Evolutionary conservation across 2,113 vertebrate genomes (phyloP).

Genomic region (Ginglymostoma cirratum): DNA sequence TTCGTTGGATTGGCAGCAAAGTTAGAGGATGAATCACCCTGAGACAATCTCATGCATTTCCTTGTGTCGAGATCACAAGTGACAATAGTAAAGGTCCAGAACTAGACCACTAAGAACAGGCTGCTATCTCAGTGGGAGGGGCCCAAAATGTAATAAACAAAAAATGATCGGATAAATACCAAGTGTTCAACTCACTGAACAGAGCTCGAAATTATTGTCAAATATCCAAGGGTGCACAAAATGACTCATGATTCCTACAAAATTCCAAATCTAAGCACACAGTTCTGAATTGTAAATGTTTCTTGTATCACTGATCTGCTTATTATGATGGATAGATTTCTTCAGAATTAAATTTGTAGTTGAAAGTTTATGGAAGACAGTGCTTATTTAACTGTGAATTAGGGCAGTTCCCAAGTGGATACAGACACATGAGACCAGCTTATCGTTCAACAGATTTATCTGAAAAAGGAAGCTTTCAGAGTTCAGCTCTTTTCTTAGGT

Average conservation of each 20-base stretch:
- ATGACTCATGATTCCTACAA: not conserved
- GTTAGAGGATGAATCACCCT: not conserved
- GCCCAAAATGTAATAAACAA: not conserved
- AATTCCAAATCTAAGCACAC: not conserved
- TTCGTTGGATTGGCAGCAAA: not conserved
- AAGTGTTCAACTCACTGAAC: not conserved
- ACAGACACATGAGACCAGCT: not conserved
- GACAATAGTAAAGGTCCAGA: not conserved
- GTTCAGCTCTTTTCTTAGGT: too few relatives aligned
- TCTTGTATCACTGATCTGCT: not conserved
- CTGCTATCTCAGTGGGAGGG: not conserved
- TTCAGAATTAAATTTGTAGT: not conserved
- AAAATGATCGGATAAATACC: not conserved
- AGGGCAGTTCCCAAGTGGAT: not conserved
- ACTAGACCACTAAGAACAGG: not conserved
- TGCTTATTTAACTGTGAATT: not conserved
- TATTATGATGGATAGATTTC: not conserved
- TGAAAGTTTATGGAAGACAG: not conserved
- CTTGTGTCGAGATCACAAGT: not conserved
- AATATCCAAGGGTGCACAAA: not conserved
- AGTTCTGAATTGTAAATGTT: not conserved
- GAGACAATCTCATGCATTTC: not conserved
- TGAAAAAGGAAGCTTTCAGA: too few relatives aligned
- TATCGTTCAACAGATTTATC: too few relatives aligned
- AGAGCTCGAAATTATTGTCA: conserved; percentile 6